phyloP scores from a whole-genome alignment of 2,113 vertebrate genomes.

The Recurvirostra avosetta region DNA sequence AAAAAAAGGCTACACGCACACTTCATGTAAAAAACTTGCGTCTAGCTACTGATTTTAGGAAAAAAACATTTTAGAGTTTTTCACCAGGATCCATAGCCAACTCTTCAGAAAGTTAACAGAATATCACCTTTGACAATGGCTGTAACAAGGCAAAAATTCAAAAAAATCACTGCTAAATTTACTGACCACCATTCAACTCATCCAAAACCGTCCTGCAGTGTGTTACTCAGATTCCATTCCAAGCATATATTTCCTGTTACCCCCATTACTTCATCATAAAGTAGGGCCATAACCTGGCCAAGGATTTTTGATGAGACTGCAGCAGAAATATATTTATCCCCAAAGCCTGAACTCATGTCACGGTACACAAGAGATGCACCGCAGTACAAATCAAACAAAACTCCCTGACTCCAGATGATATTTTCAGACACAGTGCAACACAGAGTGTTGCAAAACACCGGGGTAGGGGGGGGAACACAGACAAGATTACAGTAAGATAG shows the following conservation, averaged over 20 bases:
- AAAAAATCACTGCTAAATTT: not conserved
- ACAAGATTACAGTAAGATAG: not conserved
- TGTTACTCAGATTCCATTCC: not conserved
- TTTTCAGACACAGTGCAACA: not conserved
- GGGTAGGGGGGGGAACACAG: fast-evolving
- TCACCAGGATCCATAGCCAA: not conserved
- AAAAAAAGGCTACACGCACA: not conserved
- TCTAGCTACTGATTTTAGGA: not conserved
- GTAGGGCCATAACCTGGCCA: not conserved
- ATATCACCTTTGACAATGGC: not conserved
- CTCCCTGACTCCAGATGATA: not conserved
- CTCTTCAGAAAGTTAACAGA: not conserved
- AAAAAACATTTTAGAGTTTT: not conserved
- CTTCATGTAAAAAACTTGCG: not conserved
- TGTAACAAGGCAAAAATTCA: not conserved
- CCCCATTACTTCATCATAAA: not conserved
- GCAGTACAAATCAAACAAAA: not conserved
- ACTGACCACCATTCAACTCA: not conserved
- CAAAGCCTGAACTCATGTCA: not conserved
- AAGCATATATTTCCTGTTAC: not conserved
- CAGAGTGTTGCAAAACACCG: not conserved
- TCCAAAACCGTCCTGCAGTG: not conserved
- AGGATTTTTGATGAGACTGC: not conserved
- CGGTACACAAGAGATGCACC: not conserved
- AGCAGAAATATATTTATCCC: not conserved